phyloP scores from a whole-genome alignment of 2,113 vertebrate species.

The Fulmarus glacialis region DNA sequence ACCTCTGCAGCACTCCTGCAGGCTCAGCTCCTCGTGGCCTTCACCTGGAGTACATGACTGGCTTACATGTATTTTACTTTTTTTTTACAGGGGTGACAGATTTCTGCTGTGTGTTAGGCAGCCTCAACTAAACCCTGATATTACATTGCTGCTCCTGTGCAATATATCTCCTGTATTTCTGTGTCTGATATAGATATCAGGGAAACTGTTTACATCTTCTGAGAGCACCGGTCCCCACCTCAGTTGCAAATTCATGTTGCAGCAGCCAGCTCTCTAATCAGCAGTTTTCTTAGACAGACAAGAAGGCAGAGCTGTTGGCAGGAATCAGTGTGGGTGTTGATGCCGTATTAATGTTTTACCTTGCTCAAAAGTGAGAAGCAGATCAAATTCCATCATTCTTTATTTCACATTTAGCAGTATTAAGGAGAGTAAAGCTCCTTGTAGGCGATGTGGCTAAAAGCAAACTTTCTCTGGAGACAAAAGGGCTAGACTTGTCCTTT shows the following conservation, averaged over 20 bases:
- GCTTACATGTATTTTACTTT: background rate
- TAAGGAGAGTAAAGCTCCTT: background rate
- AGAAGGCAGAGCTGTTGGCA: background rate
- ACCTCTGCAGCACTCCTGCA: background rate
- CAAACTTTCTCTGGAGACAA: background rate
- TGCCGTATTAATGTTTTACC: constrained; percentile 41
- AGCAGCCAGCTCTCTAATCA: background rate
- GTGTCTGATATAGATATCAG: background rate
- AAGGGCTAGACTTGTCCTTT: background rate
- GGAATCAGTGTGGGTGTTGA: background rate
- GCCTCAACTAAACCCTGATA: background rate
- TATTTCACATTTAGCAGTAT: background rate
- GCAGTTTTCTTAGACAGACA: background rate
- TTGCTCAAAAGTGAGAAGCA: background rate
- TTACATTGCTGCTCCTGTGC: background rate
- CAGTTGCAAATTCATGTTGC: background rate
- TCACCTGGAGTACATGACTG: background rate
- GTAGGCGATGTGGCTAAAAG: background rate
- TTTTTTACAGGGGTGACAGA: background rate
- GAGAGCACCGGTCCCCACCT: background rate
- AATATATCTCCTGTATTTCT: background rate
- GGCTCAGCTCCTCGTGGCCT: background rate
- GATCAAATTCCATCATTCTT: background rate
- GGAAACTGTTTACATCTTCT: background rate
- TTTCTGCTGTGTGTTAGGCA: background rate